A percentile compares a stretch with the other conserved stretches of the same genome.
Conservation (phyloP, 2,797 vertebrate species). For the Melanotaenia trifasciata region DNA sequence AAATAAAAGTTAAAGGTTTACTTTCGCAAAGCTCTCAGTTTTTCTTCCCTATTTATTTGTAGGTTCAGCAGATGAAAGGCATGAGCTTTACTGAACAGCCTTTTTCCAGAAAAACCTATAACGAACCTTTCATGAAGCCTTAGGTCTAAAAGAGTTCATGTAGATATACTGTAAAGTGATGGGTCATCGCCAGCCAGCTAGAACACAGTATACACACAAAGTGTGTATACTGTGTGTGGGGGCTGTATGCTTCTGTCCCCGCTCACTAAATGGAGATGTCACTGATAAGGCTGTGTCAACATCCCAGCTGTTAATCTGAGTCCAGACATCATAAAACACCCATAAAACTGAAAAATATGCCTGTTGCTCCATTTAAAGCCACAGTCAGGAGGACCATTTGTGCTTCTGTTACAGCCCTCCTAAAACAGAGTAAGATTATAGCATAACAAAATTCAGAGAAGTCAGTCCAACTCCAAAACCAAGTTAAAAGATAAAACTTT, state of each 20-base stretch:
- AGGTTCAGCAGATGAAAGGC: not conserved
- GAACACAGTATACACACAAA: slow-evolving; percentile 19
- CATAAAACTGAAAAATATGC: slow-evolving; percentile 64
- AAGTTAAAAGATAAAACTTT: not conserved
- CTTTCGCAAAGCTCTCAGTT: not conserved
- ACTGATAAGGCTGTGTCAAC: slow-evolving; percentile 79
- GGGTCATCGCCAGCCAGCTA: slow-evolving; percentile 27
- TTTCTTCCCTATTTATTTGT: not conserved
- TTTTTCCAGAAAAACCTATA: not conserved
- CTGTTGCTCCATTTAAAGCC: slow-evolving; percentile 60
- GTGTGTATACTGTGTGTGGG: slow-evolving; percentile 10
- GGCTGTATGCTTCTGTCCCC: slow-evolving; percentile 38
- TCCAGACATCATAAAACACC: slow-evolving; percentile 74
- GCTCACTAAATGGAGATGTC: slow-evolving; percentile 54
- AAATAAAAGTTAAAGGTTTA: not conserved
- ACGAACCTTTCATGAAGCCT: not conserved
- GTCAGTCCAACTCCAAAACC: not conserved
- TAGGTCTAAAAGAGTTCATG: not conserved
- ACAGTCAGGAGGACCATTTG: slow-evolving; percentile 40
- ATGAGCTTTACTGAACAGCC: not conserved
- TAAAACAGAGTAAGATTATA: slow-evolving; percentile 2
- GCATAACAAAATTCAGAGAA: slow-evolving; percentile 3
- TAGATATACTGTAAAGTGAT: slow-evolving; percentile 18
- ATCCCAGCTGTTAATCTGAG: slow-evolving; percentile 76
- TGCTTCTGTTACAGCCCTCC: slow-evolving; percentile 45